Evolutionary conservation across 2,888 invertebrate genomes (phyloP).

Genomic region (Griposia aprilina): DNA sequence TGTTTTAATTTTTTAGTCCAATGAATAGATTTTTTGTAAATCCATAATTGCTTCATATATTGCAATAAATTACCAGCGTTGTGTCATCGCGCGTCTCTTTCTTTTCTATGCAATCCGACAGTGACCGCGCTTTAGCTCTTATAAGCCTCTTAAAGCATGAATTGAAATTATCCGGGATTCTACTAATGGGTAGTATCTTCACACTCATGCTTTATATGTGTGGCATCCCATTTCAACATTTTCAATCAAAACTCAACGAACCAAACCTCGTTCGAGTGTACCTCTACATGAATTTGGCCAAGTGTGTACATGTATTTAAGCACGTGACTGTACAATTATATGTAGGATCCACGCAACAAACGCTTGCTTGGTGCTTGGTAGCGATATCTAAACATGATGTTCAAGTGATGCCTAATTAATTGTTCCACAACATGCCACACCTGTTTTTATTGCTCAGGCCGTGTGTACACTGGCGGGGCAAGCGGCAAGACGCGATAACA

Average conservation of each 20-base stretch:
- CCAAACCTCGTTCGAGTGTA: not conserved
- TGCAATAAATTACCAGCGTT: no score
- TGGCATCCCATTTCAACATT: not conserved
- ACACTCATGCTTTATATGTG: not conserved
- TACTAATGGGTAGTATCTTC: not conserved
- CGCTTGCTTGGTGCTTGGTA: slow-evolving; percentile 11
- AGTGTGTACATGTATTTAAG: slow-evolving; percentile 9
- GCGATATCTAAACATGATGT: slow-evolving; percentile 58
- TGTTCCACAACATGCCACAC: slow-evolving; percentile 62
- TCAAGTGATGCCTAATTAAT: slow-evolving; percentile 68
- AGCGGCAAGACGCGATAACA: slow-evolving; percentile 6
- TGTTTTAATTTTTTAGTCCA: no score
- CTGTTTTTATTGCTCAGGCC: slow-evolving; percentile 46
- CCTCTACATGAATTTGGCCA: not conserved
- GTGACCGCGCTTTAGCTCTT: no score
- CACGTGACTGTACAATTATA: slow-evolving; percentile 13
- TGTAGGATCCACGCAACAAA: slow-evolving; percentile 58
- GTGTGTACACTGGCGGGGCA: slow-evolving; percentile 5
- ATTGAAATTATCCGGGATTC: not conserved
- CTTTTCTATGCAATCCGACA: no score
- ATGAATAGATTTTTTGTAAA: no score
- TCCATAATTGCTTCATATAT: no score
- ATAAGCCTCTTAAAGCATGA: no score
- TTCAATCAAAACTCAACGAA: not conserved
- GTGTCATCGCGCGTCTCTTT: no score